Conservation (phyloP, 2,113 vertebrate genomes). For the Leucopsar rothschildi region DNA sequence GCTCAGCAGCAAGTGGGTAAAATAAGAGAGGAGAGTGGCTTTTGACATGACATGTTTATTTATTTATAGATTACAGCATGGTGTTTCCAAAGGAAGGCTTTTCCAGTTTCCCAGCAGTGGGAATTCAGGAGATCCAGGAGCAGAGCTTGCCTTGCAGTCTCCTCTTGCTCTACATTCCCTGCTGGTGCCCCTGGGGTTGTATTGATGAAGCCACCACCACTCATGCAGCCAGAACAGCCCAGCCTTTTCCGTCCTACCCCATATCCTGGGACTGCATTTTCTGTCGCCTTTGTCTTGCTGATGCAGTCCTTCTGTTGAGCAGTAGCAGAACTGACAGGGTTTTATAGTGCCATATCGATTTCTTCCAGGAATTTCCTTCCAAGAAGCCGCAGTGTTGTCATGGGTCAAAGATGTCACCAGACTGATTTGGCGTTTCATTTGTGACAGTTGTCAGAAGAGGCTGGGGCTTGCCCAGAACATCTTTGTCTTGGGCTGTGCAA, state of each 20-base stretch:
- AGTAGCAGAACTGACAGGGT: background rate
- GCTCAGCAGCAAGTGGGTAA: background rate
- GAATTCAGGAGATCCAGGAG: background rate
- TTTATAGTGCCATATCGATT: background rate
- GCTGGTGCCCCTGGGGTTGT: background rate
- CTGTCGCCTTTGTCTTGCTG: background rate
- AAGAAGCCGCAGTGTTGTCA: background rate
- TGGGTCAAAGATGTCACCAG: slow-evolving; percentile 39
- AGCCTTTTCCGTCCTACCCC: background rate
- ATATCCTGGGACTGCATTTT: background rate
- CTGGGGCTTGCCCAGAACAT: background rate
- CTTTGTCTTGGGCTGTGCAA: background rate
- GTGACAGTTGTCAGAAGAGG: slow-evolving; percentile 7
- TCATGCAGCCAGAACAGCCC: rapidly evolving
- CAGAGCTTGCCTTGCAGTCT: background rate
- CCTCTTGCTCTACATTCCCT: background rate
- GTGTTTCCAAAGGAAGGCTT: background rate
- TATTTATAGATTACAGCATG: background rate
- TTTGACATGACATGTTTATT: background rate
- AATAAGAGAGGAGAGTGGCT: background rate
- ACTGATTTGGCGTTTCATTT: slow-evolving; percentile 1
- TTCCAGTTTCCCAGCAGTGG: background rate
- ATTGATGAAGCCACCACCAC: background rate
- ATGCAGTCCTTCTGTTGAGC: background rate
- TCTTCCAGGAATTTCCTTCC: slow-evolving; percentile 48